Evolutionary conservation across 2,888 invertebrate genomes (phyloP), one percentile per base, ranked within the genome.

Genomic region (Mesochorus sp.): DNA sequence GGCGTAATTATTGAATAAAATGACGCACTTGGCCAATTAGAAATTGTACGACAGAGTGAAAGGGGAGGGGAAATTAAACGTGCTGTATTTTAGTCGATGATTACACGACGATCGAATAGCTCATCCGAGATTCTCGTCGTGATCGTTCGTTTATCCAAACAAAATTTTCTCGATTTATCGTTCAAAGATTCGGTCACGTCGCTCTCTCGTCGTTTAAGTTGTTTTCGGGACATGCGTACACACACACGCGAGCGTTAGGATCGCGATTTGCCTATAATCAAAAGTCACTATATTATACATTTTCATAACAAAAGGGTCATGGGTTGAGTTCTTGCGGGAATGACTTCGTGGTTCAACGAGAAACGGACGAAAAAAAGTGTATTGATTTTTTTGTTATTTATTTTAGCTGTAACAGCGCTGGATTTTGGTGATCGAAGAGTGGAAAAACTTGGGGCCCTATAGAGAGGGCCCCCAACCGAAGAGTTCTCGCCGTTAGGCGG

Each of bases 341-440:
- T 31, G 10, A 68, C 28, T 31, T 44, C 17, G 47, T 44, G 47
- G 10, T 49, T 3, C 4, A 0, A n/a, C 10, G 3, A 34, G n/a
- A 47, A 61, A 5, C 44, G 14, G 3, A 61, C 17, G n/a, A 26
- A 74, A 76, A 71, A 47, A 26, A 59, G 59, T 62, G 72, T n/a
- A n/a, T n/a, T n/a, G n/a, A n/a, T n/a, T n/a, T n/a, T 61, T 42
- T 59, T 73, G 42, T 57, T 49, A 28, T 82, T 77, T 51, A 74
- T 87, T 87, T 31, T 84, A 90, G 90, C 90, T 90, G 89, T 84
- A 81, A 84, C 87, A 90, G 89, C 89, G 89, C 88, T 72, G 84
- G 81, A 81, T 87, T 88, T 88, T 87, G 86, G 86, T 85, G 84
- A 82, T 84, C 79, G 78, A 81, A 82, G 74, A 81, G 84, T 72